These are phyloP conservation scores for Scopus umbretta DNA, from an alignment of 2,113 vertebrate genomes.

Conservation along the genomic window DNA sequence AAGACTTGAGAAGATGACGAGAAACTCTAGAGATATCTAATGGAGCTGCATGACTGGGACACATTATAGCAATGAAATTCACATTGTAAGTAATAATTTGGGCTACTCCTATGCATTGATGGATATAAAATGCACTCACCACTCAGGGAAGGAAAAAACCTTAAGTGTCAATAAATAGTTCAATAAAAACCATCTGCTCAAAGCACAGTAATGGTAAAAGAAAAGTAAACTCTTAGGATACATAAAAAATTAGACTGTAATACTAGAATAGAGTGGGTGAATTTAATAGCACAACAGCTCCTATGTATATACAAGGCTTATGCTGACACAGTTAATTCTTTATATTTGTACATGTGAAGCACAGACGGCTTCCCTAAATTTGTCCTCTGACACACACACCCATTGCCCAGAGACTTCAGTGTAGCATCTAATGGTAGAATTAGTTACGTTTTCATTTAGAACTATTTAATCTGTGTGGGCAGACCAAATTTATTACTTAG, in stretches of 20 bases:
- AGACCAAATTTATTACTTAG: not conserved
- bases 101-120: slow-evolving; percentile 9
- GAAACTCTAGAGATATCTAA: not conserved
- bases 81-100: slow-evolving; percentile 16
- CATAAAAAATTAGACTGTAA: slow-evolving; percentile 20
- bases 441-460: not conserved
- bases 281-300: not conserved
- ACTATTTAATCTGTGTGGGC: not conserved
- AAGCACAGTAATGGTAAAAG: not conserved
- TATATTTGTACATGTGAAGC: not conserved
- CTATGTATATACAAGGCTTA: not conserved
- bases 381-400: not conserved
- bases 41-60: not conserved
- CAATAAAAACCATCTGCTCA: slow-evolving; percentile 43
- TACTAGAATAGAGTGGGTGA: not conserved
- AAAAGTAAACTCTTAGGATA: slow-evolving; percentile 41
- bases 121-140: slow-evolving; percentile 21
- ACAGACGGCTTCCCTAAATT: not conserved
- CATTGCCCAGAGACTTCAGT: not conserved
- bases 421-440: not conserved
- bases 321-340: not conserved
- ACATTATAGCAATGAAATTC: not conserved
- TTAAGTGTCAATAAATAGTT: slow-evolving; percentile 19
- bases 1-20: not conserved
- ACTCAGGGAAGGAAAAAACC: not conserved